phyloP scores from a whole-genome alignment of 2,113 vertebrate genomes.

The Nicator chloris region DNA sequence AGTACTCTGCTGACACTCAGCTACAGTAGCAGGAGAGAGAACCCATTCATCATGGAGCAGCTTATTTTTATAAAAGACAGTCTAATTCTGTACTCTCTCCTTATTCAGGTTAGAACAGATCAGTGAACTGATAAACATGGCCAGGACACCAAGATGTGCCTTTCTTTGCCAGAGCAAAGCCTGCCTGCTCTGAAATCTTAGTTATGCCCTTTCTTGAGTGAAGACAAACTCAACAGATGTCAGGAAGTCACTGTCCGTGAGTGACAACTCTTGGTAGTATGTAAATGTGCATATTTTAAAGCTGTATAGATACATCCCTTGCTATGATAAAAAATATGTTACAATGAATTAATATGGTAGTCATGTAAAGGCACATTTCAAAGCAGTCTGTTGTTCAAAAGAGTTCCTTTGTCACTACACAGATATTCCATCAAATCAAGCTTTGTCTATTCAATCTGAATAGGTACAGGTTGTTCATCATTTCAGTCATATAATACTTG shows the following conservation, averaged over 20 bases:
- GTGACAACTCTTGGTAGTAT: background rate
- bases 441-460: background rate
- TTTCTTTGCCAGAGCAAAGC: background rate
- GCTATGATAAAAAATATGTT: background rate
- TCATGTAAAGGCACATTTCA: background rate
- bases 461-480: background rate
- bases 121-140: background rate
- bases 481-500: background rate
- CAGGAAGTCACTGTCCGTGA: background rate
- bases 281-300: background rate
- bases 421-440: background rate
- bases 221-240: background rate
- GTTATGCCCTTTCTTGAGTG: background rate
- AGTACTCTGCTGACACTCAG: background rate
- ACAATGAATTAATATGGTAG: background rate
- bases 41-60: background rate
- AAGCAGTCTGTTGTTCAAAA: background rate
- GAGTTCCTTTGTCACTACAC: background rate
- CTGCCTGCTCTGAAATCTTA: background rate
- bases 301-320: background rate
- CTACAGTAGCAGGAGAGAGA: background rate
- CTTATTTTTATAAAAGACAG: background rate
- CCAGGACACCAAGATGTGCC: background rate
- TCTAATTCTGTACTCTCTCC: background rate
- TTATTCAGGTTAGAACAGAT: background rate